phyloP scores from a whole-genome alignment of 2,888 invertebrate genomes.

The Choreutis nemorana region DNA sequence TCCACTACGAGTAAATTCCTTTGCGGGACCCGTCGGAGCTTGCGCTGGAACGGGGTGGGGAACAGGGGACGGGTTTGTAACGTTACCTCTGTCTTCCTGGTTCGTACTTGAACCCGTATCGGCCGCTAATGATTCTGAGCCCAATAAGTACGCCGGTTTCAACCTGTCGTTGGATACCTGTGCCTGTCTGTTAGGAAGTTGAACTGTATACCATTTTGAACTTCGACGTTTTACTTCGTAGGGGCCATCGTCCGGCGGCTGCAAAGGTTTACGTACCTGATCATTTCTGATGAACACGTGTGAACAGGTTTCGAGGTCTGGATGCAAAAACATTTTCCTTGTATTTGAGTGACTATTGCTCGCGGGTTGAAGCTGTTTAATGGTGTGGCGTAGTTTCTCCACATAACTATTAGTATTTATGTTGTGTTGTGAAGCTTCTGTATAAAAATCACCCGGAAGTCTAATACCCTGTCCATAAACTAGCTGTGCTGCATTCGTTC shows the following conservation, averaged over 20 bases:
- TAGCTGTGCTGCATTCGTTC: constrained; percentile 9
- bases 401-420: constrained; percentile 4
- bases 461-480: constrained; percentile 10
- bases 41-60: too few relatives aligned
- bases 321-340: too few relatives aligned
- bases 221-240: constrained; percentile 10
- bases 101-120: too few relatives aligned
- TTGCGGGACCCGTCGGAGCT: too few relatives aligned
- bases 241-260: constrained; percentile 14
- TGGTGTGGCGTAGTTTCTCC: constrained; percentile 7
- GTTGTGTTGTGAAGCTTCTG: too few relatives aligned
- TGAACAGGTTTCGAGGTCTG: constrained; percentile 7
- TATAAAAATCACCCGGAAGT: constrained; percentile 13
- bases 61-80: too few relatives aligned
- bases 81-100: too few relatives aligned
- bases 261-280: constrained; percentile 12
- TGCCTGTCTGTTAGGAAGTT: constrained; percentile 5
- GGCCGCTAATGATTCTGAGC: too few relatives aligned
- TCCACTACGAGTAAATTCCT: too few relatives aligned
- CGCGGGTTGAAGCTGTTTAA: constrained; percentile 5
- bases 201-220: too few relatives aligned
- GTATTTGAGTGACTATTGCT: constrained; percentile 5
- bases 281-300: constrained; percentile 17
- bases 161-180: constrained; percentile 13
- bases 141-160: constrained; percentile 16